Base-by-base conservation (phyloP, 2,797 vertebrate species). In the Silurus lanzhouensis region DNA sequence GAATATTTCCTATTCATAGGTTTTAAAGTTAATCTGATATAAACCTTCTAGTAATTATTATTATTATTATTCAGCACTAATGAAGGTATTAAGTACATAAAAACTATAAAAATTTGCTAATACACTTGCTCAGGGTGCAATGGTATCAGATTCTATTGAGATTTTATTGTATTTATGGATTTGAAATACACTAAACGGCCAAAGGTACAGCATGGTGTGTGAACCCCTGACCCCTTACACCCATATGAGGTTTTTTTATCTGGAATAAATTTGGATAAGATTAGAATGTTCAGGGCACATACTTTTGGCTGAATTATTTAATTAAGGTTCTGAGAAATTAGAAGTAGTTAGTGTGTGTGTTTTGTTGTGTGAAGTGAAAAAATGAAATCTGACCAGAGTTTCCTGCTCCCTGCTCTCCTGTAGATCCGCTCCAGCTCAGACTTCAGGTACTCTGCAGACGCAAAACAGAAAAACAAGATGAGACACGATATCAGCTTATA, bases 381-480 rank as follows among this genome's bases (percentile, higher is more conserved):
- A 85, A 67, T 38, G 22, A 88, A 52, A 92, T 96, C 97, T 94
- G 96, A 99, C 98, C 98, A 99, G 94, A 98, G 97, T 87, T 99
- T 99, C 90, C 95, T 96, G 95, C 96, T 98, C 87, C 98, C 98
- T 46, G 98, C 97, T 94, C 94, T 95, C 92, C 97, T 96, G 91
- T 99, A 99, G 94, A 99, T 95, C 90, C 97, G 96, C 93, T 99
- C 98, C 91, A 99, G 92, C 87, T 97, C 96, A 66, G 97, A 96
- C 90, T 92, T 95, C 90, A 99, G 91, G 80, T 93, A 94, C 94
- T 97, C 99, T 96, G 91, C 15, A 92, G 91, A 88, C 90, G 61
- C 44, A 87, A 8, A 68, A 2, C 8, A 67, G 22, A 22, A 67
- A n/a, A 64, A 60, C 2, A 19, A 52, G 46, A 25, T 2, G 63